Evolutionary conservation across 1,140 invertebrate genomes (phyloP).

Genomic region (Sipha flava): DNA sequence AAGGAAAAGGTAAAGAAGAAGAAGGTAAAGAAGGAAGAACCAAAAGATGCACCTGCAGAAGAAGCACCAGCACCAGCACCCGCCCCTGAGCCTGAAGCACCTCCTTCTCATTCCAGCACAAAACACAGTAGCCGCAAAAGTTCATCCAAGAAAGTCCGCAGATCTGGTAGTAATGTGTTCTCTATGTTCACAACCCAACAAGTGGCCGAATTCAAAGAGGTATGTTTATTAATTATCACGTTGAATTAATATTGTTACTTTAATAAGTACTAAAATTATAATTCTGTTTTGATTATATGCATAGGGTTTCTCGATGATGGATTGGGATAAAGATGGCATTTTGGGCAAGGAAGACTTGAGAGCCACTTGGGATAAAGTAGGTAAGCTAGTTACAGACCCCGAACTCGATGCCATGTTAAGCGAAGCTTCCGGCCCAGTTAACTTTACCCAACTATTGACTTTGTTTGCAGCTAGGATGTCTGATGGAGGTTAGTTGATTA

Average conservation of each 20-base stretch:
- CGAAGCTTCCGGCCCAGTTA: constrained; percentile 85
- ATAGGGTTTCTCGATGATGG: constrained; percentile 95
- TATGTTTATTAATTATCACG: constrained; percentile 39
- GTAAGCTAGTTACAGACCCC: constrained; percentile 79
- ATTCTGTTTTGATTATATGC: neutral
- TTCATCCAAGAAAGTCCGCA: constrained; percentile 57
- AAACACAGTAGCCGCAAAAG: constrained; percentile 49
- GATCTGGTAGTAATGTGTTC: constrained; percentile 87
- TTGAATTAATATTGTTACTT: too few species aligned
- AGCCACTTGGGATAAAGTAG: constrained; percentile 89
- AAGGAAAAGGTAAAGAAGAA: constrained; percentile 74
- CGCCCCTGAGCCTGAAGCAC: constrained; percentile 48
- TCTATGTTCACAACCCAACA: constrained; percentile 91
- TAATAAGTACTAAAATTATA: too few species aligned
- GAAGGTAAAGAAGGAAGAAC: constrained; percentile 62
- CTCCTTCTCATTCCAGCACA: constrained; percentile 51
- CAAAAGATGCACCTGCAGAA: constrained; percentile 53
- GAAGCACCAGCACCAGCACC: constrained; percentile 46
- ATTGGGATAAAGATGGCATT: constrained; percentile 96
- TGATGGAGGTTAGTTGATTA: constrained; percentile 44
- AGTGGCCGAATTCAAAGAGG: constrained; percentile 93
- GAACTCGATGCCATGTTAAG: constrained; percentile 84
- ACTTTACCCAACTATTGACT: constrained; percentile 88
- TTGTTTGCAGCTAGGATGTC: constrained; percentile 85
- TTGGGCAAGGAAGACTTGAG: constrained; percentile 93